phyloP scores from a whole-genome alignment of 1,140 invertebrate species.

The Saccostrea cuccullata region DNA sequence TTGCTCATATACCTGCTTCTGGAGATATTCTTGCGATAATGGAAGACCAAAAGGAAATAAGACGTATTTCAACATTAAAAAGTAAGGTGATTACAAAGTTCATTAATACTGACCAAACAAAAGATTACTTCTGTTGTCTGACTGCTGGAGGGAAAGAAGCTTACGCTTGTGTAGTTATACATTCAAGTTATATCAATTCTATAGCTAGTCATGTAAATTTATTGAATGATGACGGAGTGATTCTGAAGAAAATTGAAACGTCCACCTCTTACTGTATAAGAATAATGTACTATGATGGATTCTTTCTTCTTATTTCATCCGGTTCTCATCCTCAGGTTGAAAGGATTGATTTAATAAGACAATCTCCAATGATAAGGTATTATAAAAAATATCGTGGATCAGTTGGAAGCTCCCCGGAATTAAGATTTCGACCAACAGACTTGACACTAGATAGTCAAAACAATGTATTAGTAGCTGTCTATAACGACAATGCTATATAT shows the following conservation, averaged over 20 bases:
- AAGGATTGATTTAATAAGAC: background rate
- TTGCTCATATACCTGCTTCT: background rate
- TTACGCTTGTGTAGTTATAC: background rate
- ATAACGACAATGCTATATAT: slow-evolving; percentile 13
- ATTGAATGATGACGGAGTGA: background rate
- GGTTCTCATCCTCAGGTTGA: background rate
- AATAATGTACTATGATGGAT: background rate
- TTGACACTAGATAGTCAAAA: background rate
- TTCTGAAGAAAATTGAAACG: background rate
- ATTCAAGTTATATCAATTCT: too few relatives aligned
- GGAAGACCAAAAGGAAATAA: background rate
- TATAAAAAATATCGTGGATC: background rate
- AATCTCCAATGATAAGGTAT: too few relatives aligned
- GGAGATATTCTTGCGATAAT: background rate
- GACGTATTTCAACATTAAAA: background rate
- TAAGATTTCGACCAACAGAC: background rate
- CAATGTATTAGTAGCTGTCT: background rate
- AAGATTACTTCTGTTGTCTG: background rate
- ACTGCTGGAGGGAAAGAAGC: background rate
- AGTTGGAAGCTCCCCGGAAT: background rate
- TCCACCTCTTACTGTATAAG: background rate
- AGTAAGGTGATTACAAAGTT: background rate
- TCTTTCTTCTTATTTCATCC: background rate
- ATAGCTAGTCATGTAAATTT: background rate
- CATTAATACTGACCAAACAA: background rate